Conservation (phyloP, 2,888 invertebrate species). For the Athalia circularis region DNA sequence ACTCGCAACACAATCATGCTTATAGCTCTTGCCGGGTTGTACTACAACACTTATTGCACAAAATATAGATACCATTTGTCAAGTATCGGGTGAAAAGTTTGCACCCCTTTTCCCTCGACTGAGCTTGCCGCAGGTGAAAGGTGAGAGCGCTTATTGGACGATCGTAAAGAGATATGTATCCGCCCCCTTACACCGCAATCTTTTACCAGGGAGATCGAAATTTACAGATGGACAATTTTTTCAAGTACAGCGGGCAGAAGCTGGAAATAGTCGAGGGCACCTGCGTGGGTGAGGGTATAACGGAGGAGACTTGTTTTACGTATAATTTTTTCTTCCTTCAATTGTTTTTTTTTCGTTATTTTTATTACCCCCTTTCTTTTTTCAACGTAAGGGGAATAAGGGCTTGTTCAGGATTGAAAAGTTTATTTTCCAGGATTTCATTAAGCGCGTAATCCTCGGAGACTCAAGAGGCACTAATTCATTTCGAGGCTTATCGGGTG, state of each 20-base stretch:
- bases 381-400: neutral
- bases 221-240: constrained; percentile 7
- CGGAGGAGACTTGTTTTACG: neutral
- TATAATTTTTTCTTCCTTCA: neutral
- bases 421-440: constrained; percentile 39
- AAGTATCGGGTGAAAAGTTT: neutral
- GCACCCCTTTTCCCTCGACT: neutral
- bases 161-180: constrained; percentile 10
- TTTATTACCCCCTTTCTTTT: neutral
- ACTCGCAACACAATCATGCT: no score
- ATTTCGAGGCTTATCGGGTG: constrained; percentile 30
- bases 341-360: neutral
- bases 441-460: constrained; percentile 40
- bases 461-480: constrained; percentile 38
- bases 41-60: neutral
- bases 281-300: neutral
- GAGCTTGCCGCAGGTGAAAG: constrained; percentile 2
- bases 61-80: no score
- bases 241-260: neutral
- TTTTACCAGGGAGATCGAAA: neutral
- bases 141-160: constrained; percentile 1
- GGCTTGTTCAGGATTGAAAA: constrained; percentile 12
- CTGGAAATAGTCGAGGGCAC: neutral
- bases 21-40: no score
- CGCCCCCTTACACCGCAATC: neutral